Percentiles rank a stretch among this genome's conserved stretches.
phyloP scores from a whole-genome alignment of 2,113 vertebrate genomes.

The Turdus rufiventris region DNA sequence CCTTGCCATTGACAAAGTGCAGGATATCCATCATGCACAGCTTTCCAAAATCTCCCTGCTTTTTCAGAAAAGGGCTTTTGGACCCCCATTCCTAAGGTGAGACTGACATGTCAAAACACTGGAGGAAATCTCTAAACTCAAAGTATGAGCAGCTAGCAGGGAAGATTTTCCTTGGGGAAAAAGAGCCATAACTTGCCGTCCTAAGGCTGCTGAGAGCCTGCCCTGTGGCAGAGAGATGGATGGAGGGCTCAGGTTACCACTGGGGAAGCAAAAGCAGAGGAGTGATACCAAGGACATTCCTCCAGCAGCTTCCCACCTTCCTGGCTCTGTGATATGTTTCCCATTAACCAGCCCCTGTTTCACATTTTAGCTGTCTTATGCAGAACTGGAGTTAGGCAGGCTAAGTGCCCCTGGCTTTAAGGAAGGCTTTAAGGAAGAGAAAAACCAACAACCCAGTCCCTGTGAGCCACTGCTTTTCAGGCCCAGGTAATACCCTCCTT shows the following conservation, averaged over 20 bases:
- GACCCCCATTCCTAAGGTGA: neutral
- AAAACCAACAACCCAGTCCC: neutral
- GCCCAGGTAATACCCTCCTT: neutral
- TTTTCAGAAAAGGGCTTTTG: neutral
- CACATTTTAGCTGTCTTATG: neutral
- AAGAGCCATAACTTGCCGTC: neutral
- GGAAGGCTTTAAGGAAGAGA: neutral
- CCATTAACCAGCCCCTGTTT: neutral
- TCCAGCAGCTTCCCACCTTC: neutral
- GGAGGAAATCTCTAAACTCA: neutral
- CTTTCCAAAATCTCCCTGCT: neutral
- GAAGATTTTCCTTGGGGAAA: neutral
- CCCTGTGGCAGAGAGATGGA: conserved; percentile 4
- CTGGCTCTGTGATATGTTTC: neutral
- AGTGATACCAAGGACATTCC: neutral
- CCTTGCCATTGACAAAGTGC: neutral
- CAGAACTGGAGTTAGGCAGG: neutral
- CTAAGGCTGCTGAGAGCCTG: neutral
- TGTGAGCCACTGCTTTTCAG: neutral
- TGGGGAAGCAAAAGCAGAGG: neutral
- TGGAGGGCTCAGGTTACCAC: neutral
- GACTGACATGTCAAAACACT: neutral
- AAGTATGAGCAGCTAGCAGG: neutral
- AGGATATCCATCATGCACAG: neutral
- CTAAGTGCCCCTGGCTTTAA: neutral